Conservation (phyloP, 2,888 invertebrate genomes). For the Syritta pipiens region DNA sequence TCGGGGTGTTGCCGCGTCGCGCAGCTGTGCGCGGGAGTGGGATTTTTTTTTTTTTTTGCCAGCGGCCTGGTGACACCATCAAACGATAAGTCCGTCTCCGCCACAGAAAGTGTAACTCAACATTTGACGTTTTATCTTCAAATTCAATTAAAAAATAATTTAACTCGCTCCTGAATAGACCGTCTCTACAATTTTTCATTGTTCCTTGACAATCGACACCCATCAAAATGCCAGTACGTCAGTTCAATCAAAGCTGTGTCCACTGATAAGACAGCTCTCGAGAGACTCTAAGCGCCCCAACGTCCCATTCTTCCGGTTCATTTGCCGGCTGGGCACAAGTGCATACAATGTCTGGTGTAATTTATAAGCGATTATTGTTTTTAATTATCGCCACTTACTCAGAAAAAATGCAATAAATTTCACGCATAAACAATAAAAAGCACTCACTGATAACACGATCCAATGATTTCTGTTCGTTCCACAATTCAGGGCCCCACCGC, state of each 20-base stretch:
- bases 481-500: constrained; percentile 42
- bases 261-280: constrained; percentile 17
- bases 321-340: not conserved
- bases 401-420: constrained; percentile 43
- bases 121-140: too few species aligned
- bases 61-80: too few species aligned
- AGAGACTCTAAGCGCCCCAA: not conserved
- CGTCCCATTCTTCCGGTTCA: constrained; percentile 44
- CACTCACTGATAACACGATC: constrained; percentile 32
- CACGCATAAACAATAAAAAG: constrained; percentile 24
- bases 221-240: constrained; percentile 17
- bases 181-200: constrained; percentile 19
- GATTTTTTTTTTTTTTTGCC: too few species aligned
- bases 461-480: not conserved
- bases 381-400: constrained; percentile 26
- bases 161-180: too few species aligned
- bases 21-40: too few species aligned
- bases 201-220: constrained; percentile 30
- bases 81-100: too few species aligned
- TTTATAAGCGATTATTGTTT: constrained; percentile 21
- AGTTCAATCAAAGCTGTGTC: constrained; percentile 32
- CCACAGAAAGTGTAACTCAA: too few species aligned
- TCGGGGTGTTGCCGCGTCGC: too few species aligned
- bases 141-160: too few species aligned
- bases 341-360: not conserved